These are phyloP conservation scores for Larimichthys polyactis DNA, from an alignment of 2,113 vertebrate genomes.

Conservation along the genomic window DNA sequence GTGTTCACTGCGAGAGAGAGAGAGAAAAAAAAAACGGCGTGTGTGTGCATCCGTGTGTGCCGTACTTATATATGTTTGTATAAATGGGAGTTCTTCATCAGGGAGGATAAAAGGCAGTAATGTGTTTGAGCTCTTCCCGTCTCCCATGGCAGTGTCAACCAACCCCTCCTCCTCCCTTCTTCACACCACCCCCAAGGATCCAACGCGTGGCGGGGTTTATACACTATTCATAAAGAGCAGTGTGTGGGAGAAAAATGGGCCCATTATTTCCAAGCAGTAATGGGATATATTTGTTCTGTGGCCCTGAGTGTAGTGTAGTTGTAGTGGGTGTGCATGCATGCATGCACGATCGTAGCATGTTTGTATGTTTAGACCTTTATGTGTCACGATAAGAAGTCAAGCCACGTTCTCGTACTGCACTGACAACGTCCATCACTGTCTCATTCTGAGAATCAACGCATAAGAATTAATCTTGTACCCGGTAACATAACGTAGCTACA, in stretches of 20 bases:
- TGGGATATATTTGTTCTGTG: conserved; percentile 75
- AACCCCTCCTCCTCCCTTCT: no score
- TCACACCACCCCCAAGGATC: conserved; percentile 36
- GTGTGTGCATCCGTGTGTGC: conserved; percentile 23
- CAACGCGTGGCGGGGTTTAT: conserved; percentile 69
- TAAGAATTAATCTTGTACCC: no score
- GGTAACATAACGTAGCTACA: no score
- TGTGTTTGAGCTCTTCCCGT: conserved; percentile 65
- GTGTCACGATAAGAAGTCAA: no score
- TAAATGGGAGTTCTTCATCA: conserved; percentile 68
- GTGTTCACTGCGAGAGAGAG: conserved; percentile 5
- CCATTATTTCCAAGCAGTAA: conserved; percentile 76
- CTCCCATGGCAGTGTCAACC: conserved; percentile 38
- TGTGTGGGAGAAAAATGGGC: conserved; percentile 72
- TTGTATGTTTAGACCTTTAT: conserved; percentile 30
- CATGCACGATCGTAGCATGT: conserved; percentile 17
- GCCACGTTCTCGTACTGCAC: no score
- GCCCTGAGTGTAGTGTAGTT: conserved; percentile 49
- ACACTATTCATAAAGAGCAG: conserved; percentile 77
- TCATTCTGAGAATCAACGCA: no score
- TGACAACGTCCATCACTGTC: no score
- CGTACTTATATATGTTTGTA: conserved; percentile 53
- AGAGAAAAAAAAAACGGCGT: conserved; percentile 9
- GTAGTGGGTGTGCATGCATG: conserved; percentile 35
- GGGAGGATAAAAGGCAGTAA: conserved; percentile 66